Evolutionary conservation across 2,797 vertebrate species (phyloP), one percentile per base, ranked within the genome.

Genomic region (Chiloscyllium punctatum): DNA sequence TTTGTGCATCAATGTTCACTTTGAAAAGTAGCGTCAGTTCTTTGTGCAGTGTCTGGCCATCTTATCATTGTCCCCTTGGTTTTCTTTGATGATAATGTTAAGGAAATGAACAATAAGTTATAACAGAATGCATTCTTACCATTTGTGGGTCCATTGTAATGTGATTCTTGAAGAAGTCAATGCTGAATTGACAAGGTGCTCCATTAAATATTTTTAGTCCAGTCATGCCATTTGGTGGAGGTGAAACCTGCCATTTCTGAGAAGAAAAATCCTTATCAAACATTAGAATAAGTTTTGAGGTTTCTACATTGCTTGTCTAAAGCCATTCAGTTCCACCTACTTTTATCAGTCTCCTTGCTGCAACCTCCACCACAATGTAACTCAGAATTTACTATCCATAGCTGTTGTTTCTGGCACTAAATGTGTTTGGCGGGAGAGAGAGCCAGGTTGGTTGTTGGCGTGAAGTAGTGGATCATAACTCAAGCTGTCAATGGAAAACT

Each of bases 121-220:
- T n/a, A 42, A 69, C 3, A 42, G 9, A 68, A 69, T 11, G 16
- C n/a, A 23, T 77, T 74, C 94, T 95, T 74, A 95, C 94, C 27
- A 33, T 77, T 2, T 74, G 68, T 30, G 71, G 27, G 11, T 95
- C 72, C 42, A 74, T 95, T 33, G 57, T 27, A 95, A 95, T 25
- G 15, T 95, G 69, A 51, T 77, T 74, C 15, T 95, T 33, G 6
- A 77, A 77, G 71, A 72, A 74, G 30, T 74, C 27, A 27, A 77
- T 23, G 6, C 6, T 74, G 33, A 53, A 25, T 53, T 95, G 48
- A 48, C 94, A 95, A n/a, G 71, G 16, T 30, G 72, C 94, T 72
- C 94, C 94, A 18, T 95, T 95, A 77, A 74, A 95, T 53, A 95
- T 57, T 74, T 72, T 95, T 25, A 95, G n/a, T 53, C 95, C 42